Conservation (phyloP, 2,888 invertebrate genomes). For the Dorcus hopei region DNA sequence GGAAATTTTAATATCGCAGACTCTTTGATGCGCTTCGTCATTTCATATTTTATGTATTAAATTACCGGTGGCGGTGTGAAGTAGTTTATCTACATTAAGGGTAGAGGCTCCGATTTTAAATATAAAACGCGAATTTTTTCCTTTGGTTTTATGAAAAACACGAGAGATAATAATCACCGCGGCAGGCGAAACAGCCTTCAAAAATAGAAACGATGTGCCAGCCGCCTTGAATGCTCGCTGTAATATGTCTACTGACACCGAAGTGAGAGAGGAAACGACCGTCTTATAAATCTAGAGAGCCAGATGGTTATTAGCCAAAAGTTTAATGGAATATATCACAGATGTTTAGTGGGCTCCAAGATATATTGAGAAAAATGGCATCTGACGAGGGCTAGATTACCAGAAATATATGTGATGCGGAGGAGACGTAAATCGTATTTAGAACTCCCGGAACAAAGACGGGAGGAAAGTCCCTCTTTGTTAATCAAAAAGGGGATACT, state of each 20-base stretch:
- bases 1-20: no score
- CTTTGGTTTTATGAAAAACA: no score
- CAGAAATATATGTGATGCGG: slow-evolving; percentile 47
- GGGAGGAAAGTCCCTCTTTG: slow-evolving; percentile 30
- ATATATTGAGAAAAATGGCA: slow-evolving; percentile 50
- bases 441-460: slow-evolving; percentile 33
- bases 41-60: no score
- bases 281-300: slow-evolving; percentile 26
- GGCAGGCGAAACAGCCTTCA: no score
- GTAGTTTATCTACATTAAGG: no score
- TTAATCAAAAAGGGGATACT: slow-evolving; percentile 43
- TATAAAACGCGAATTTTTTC: no score
- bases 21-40: no score
- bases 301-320: slow-evolving; percentile 45
- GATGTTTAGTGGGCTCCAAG: slow-evolving; percentile 45
- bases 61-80: no score
- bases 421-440: slow-evolving; percentile 47
- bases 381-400: slow-evolving; percentile 48
- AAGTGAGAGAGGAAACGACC: slow-evolving; percentile 21
- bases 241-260: slow-evolving; percentile 22
- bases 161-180: no score
- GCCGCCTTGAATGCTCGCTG: slow-evolving; percentile 13
- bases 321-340: slow-evolving; percentile 48
- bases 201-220: no score
- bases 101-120: no score